These are phyloP conservation scores for Iselma pallidipennis DNA, from an alignment of 2,888 invertebrate genomes.

Conservation along the genomic window DNA sequence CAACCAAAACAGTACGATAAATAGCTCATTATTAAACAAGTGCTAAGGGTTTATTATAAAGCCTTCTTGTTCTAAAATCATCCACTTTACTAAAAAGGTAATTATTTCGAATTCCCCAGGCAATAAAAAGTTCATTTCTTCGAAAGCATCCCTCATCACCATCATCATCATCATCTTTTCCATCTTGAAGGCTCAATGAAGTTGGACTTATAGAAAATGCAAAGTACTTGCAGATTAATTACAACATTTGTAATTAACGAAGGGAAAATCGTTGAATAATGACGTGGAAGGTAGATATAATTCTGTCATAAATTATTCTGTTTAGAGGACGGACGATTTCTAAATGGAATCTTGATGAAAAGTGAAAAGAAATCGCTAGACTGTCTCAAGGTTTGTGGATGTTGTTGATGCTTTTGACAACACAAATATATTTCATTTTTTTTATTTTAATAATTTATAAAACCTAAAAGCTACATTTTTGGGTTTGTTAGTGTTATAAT, in stretches of 20 bases:
- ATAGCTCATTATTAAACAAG: not conserved
- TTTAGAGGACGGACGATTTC: not conserved
- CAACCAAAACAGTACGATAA: not conserved
- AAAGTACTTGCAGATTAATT: conserved; percentile 23
- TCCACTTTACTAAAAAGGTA: conserved; percentile 17
- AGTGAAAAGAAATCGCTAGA: too few relatives aligned
- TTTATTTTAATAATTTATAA: too few relatives aligned
- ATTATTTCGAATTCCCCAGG: conserved; percentile 20
- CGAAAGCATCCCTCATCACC: conserved; percentile 8
- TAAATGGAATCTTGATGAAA: too few relatives aligned
- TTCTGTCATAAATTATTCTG: not conserved
- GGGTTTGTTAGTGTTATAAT: too few relatives aligned
- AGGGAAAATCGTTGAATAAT: not conserved
- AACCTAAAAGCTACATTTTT: too few relatives aligned
- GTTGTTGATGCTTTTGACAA: too few relatives aligned
- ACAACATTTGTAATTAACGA: conserved; percentile 19
- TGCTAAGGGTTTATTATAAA: conserved; percentile 1
- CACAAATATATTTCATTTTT: too few relatives aligned
- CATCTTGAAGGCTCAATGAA: not conserved
- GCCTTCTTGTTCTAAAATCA: conserved; percentile 9
- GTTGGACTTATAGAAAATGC: conserved; percentile 20
- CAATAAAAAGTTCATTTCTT: conserved; percentile 27
- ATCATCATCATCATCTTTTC: not conserved
- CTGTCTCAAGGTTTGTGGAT: too few relatives aligned
- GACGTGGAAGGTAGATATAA: not conserved